These are phyloP conservation scores for Antheraea yamamai DNA, from an alignment of 2,888 invertebrate species.

Conservation along the genomic window DNA sequence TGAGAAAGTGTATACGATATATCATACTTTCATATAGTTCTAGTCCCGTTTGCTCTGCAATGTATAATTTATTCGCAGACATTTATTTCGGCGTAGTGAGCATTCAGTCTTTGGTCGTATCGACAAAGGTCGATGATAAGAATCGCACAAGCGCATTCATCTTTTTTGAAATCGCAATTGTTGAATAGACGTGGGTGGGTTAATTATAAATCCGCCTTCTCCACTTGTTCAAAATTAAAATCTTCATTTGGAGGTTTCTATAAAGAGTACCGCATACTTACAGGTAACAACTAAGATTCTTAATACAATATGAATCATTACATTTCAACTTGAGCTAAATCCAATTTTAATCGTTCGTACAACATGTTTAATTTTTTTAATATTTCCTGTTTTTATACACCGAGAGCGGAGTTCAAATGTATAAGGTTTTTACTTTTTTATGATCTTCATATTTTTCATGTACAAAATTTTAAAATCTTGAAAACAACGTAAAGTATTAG, in stretches of 20 bases:
- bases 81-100: not conserved
- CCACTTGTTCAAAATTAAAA: not conserved
- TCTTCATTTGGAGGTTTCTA: not conserved
- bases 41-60: constrained; percentile 1
- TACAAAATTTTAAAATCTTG: no score
- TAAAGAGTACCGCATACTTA: no score
- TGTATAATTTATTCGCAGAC: constrained; percentile 2
- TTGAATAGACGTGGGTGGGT: not conserved
- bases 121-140: not conserved
- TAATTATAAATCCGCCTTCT: not conserved
- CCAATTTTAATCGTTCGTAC: no score
- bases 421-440: no score
- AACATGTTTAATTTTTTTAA: no score
- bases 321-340: no score
- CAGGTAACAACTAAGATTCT: no score
- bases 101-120: not conserved
- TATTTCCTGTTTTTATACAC: no score
- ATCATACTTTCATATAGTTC: constrained; percentile 3
- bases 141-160: not conserved
- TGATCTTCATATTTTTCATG: no score
- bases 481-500: no score
- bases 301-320: no score
- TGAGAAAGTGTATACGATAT: constrained; percentile 2
- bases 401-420: no score
- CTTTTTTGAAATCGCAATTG: not conserved